These are phyloP conservation scores for Adelognathus sp. DNA, from an alignment of 2,888 invertebrate genomes.

Conservation along the genomic window DNA sequence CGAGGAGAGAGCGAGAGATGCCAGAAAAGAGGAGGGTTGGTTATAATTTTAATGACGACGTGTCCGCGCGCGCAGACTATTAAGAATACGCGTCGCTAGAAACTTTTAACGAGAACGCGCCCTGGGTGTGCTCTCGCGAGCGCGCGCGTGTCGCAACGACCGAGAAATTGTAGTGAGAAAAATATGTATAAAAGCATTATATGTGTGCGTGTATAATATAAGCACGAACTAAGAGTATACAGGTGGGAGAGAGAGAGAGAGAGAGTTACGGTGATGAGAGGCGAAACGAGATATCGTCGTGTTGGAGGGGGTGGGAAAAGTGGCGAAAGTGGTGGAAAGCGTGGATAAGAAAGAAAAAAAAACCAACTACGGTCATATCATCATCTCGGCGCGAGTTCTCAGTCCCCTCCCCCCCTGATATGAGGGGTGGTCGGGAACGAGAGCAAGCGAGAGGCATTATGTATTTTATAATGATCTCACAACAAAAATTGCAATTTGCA, in stretches of 20 bases:
- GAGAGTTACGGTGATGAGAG: constrained; percentile 16
- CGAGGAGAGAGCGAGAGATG: constrained; percentile 52
- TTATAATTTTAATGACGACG: constrained; percentile 81
- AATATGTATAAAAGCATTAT: constrained; percentile 42
- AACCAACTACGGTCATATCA: constrained; percentile 39
- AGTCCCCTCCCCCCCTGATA: constrained; percentile 9
- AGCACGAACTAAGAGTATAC: neutral
- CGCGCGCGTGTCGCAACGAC: constrained; percentile 30
- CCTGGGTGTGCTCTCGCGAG: constrained; percentile 65
- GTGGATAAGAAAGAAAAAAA: constrained; percentile 19
- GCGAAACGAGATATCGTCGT: constrained; percentile 2
- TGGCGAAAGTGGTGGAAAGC: constrained; percentile 43
- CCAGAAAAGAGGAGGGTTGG: constrained; percentile 69
- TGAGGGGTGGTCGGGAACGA: constrained; percentile 25
- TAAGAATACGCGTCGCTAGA: constrained; percentile 81
- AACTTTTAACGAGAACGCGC: constrained; percentile 81
- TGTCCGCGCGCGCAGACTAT: constrained; percentile 81
- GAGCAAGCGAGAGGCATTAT: constrained; percentile 73
- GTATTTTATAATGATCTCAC: constrained; percentile 80
- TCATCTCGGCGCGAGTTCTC: constrained; percentile 11
- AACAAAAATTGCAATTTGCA: constrained; percentile 79
- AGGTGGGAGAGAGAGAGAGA: constrained; percentile 4
- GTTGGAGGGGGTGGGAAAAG: constrained; percentile 39
- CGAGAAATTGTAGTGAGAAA: constrained; percentile 46
- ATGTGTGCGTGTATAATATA: constrained; percentile 6